Percentiles rank a stretch among this genome's conserved stretches.
phyloP scores from a whole-genome alignment of 53 echinoderm and acorn worm species.

The Henricia sp. region DNA sequence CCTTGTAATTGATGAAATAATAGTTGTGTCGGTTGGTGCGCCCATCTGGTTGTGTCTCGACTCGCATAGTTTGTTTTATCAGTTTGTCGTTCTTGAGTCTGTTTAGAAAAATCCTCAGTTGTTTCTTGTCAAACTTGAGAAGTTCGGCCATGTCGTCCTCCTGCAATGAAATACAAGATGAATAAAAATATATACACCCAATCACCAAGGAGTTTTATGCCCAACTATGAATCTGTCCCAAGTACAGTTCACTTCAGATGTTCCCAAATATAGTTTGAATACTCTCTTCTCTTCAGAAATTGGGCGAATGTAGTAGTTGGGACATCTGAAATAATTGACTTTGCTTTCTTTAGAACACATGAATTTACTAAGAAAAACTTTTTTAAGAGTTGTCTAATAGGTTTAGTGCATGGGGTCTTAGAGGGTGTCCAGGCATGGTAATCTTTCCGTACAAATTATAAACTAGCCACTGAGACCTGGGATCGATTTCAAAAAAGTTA shows the following conservation, averaged over 20 bases:
- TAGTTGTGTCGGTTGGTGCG: constrained; percentile 91
- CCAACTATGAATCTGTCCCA: no score
- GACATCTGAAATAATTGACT: background rate
- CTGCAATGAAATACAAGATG: background rate
- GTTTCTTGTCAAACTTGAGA: constrained; percentile 97
- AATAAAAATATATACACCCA: no score
- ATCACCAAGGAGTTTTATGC: background rate
- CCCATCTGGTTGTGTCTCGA: constrained; percentile 95
- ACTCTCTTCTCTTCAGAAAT: background rate
- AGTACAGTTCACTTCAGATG: no score
- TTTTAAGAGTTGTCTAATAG: no score
- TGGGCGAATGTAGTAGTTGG: background rate
- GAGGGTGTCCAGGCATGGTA: no score
- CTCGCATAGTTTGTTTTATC: constrained; percentile 91
- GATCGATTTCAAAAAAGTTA: no score
- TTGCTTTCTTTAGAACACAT: no score
- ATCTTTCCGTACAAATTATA: no score
- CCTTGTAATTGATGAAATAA: constrained; percentile 98
- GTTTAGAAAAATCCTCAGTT: constrained; percentile 83
- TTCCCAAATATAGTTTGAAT: background rate
- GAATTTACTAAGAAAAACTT: no score
- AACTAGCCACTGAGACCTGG: no score
- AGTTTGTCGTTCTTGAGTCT: constrained; percentile 93
- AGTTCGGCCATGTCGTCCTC: constrained; percentile 91
- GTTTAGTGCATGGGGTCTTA: no score